Evolutionary conservation across 2,888 invertebrate genomes (phyloP).

Genomic region (Iselma pallidipennis): DNA sequence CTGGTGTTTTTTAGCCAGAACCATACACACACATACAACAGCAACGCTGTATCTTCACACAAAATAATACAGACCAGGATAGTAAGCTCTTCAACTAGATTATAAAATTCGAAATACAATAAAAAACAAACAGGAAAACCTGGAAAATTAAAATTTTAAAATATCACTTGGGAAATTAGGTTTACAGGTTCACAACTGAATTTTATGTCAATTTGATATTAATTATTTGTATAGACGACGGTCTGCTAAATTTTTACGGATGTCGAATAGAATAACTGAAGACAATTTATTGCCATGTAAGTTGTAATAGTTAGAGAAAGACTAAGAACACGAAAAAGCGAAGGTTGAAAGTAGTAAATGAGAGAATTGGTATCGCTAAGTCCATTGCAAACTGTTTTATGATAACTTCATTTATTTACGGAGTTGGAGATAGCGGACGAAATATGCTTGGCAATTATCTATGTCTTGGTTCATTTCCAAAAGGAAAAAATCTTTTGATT

Average conservation of each 20-base stretch:
- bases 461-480: no score
- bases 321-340: no score
- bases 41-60: slow-evolving; percentile 28
- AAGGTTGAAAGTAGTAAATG: no score
- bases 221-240: slow-evolving; percentile 32
- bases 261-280: slow-evolving; percentile 3
- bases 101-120: no score
- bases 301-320: background rate
- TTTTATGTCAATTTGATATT: slow-evolving; percentile 34
- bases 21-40: no score
- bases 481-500: slow-evolving; percentile 13
- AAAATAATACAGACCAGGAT: no score
- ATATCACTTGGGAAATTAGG: slow-evolving; percentile 33
- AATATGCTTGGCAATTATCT: slow-evolving; percentile 16
- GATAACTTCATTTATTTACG: slow-evolving; percentile 22
- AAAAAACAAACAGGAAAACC: no score
- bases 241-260: slow-evolving; percentile 23
- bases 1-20: no score
- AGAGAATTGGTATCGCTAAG: no score
- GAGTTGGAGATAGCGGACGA: slow-evolving; percentile 15
- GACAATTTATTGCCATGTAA: background rate
- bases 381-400: slow-evolving; percentile 23
- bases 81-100: no score
- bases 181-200: slow-evolving; percentile 31
- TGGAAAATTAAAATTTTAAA: slow-evolving; percentile 25